Evolutionary conservation across 2,888 invertebrate species (phyloP), one percentile per base, ranked within the genome.

Genomic region (Pyrgus malvae): DNA sequence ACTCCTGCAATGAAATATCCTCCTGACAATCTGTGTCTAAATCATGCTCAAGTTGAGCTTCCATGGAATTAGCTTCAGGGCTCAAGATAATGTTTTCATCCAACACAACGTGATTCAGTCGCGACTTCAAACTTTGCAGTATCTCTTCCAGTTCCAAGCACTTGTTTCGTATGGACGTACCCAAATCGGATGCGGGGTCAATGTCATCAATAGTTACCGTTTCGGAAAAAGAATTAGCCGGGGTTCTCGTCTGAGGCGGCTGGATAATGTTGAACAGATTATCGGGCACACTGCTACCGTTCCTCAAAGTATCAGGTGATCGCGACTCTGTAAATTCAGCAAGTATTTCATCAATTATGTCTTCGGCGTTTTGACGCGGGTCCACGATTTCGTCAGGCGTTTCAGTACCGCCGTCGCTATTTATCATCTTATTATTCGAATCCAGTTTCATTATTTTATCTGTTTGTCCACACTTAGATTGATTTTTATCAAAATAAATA

Each of bases 11-110:
- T 12, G 91, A 90, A 40, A 91, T 69, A 44, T 91, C 91, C 62
- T 91, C 91, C 64, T 90, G 90, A 56, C 90, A 90, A 58, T 90
- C 91, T 3, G 91, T 91, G 57, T 91, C 90, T 63, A 91, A 67
- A 62, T 91, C 91, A 57, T 90, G 89, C 64, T 91, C 90, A 3
- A 91, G 72, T 64, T 91, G 83, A 7, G 90, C 85, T 63, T 91
- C 91, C 68, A 87, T 69, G 0, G 89, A 89, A 66, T 89, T 89
- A 1, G 81, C 89, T 38, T 91, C 91, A 1, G 91, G 91, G 56
- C 91, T 91, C 7, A 91, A 73, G 2, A 91, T 79, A 41, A 91
- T 91, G 55, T 91, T 90, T 63, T 90, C 90, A 45, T 90, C 90
- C 54, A 90, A 67, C 35, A 91, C 89, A 33, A 91, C 91, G 56